phyloP scores from a whole-genome alignment of 2,113 vertebrate species.

The Xyliphius kryptos region DNA sequence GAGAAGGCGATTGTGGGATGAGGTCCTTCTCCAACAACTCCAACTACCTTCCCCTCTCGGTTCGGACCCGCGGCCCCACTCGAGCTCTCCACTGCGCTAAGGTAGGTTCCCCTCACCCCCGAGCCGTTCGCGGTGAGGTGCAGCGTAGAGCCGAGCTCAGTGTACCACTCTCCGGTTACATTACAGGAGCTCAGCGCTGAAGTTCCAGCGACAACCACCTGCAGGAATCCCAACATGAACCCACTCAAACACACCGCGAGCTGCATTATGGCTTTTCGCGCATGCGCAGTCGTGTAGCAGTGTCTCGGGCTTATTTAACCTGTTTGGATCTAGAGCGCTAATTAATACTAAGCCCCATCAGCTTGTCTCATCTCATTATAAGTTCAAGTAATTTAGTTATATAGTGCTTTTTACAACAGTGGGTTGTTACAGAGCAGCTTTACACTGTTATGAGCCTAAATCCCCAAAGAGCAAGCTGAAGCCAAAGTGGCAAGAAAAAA shows the following conservation, averaged over 20 bases:
- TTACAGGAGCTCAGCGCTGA: slow-evolving; percentile 15
- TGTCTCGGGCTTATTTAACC: background rate
- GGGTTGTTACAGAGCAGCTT: no score
- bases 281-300: background rate
- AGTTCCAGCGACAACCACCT: background rate
- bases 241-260: background rate
- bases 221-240: background rate
- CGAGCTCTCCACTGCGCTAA: slow-evolving; percentile 30
- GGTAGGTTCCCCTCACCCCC: slow-evolving; percentile 27
- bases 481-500: no score
- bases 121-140: background rate
- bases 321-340: slow-evolving; percentile 9
- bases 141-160: slow-evolving; percentile 32
- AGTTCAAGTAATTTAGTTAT: no score
- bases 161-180: slow-evolving; percentile 38
- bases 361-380: no score
- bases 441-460: no score
- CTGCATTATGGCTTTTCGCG: background rate
- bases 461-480: no score
- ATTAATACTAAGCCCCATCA: slow-evolving; percentile 2
- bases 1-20: slow-evolving; percentile 39
- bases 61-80: slow-evolving; percentile 17
- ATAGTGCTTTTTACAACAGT: no score
- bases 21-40: slow-evolving; percentile 20
- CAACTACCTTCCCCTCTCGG: slow-evolving; percentile 21